Conservation (phyloP, 2,888 invertebrate species). For the Epistrophe grossulariae region DNA sequence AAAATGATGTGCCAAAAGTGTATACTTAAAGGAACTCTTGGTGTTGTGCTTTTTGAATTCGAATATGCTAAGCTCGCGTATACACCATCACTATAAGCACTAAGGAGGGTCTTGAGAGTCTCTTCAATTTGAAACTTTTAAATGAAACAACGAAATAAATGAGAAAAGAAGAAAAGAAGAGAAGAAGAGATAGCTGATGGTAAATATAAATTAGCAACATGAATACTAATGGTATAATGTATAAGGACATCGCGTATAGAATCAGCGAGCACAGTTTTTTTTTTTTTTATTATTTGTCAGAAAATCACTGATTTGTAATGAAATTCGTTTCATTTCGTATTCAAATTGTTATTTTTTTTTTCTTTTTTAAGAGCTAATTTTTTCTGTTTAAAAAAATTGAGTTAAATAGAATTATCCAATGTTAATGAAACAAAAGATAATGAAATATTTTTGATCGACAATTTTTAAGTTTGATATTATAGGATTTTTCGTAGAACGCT, state of each 20-base stretch:
- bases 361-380: neutral
- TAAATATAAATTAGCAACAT: constrained; percentile 30
- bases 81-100: constrained; percentile 3
- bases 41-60: constrained; percentile 5
- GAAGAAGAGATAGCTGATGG: neutral
- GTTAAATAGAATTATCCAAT: neutral
- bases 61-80: constrained; percentile 18
- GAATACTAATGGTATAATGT: constrained; percentile 18
- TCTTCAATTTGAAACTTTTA: constrained; percentile 52
- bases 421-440: no score
- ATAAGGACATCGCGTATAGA: neutral
- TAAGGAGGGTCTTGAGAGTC: constrained; percentile 18
- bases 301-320: constrained; percentile 12
- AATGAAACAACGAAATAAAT: constrained; percentile 5
- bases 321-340: constrained; percentile 1
- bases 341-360: neutral
- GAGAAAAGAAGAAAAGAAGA: neutral
- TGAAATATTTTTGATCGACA: no score
- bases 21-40: constrained; percentile 35
- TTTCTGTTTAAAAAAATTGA: neutral
- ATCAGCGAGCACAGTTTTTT: neutral
- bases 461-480: no score
- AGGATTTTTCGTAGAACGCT: no score
- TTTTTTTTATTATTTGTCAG: neutral
- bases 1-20: constrained; percentile 61